Base-by-base conservation (phyloP, 2,888 invertebrate species). In the Onchidella celtica region DNA sequence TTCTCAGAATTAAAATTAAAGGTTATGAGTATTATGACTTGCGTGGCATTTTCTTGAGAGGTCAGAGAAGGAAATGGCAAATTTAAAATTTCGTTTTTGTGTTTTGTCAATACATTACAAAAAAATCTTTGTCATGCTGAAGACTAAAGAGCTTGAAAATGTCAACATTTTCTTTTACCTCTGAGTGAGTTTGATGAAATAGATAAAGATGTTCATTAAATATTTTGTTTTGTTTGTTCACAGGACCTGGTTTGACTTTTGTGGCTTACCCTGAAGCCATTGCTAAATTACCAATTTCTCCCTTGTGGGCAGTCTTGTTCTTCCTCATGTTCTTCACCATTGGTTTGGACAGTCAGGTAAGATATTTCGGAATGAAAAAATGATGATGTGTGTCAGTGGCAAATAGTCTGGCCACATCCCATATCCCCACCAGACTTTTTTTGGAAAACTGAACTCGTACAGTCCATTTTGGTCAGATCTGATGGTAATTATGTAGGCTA, bases 211-310 rank as follows among this genome's bases (percentile, higher is more conserved):
- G n/a, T n/a, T 47, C 47, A 11, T 17, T 47, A 47, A 47, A 47
- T 47, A 47, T 11, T 59, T 17, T 59, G 24, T 17, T n/a, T n/a
- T 11, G 17, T 38, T 36, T 36, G 17, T 40, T 17, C 69, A 0
- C 86, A 92, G 93, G 93, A 77, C 93, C 92, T 59, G 93, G 93
- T 27, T 86, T 93, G 78, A 92, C 92, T n/a, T 93, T 93, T 88
- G 92, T 93, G 4, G 92, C 92, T 3, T 92, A 92, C 84, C 93
- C 93, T n/a, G 92, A 92, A 77, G 93, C 92, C 9, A 89, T 93
- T 29, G 87, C 92, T 32, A 89, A 89, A 80, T 86, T 92, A 75
- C 92, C 92, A 24, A 87, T 91, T 59, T 89, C 91, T 36, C 91
- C 91, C 0, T 81, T 92, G 66, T 93, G 92, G 92, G 87, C 92